Percentiles rank a stretch among this genome's conserved stretches.
phyloP scores from a whole-genome alignment of 2,113 vertebrate genomes.

The Microtus ochrogaster region DNA sequence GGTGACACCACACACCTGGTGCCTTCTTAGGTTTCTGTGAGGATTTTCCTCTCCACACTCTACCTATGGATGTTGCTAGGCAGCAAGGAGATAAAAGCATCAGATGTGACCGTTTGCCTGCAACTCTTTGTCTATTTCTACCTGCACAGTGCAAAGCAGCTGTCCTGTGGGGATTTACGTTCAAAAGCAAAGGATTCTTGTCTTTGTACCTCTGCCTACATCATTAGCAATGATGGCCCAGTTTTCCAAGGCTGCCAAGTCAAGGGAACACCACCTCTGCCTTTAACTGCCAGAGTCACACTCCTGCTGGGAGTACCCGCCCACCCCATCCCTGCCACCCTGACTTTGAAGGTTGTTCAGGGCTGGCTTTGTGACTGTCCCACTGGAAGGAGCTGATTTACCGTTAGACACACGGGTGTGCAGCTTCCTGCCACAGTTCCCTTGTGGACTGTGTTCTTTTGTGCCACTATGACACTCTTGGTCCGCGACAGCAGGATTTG shows the following conservation, averaged over 20 bases:
- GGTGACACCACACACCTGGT: rapidly evolving
- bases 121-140: conserved; percentile 17
- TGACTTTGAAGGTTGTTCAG: conserved; percentile 44
- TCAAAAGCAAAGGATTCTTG: conserved; percentile 67
- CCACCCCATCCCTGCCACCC: neutral
- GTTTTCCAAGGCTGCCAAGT: conserved; percentile 48
- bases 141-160: conserved; percentile 58
- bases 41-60: neutral
- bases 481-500: neutral
- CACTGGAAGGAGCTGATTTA: neutral
- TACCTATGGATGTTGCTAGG: conserved; percentile 54
- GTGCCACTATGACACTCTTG: neutral
- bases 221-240: conserved; percentile 58
- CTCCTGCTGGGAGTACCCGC: conserved; percentile 9
- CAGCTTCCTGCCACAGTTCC: neutral
- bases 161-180: conserved; percentile 75
- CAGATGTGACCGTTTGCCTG: neutral
- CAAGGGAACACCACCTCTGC: conserved; percentile 14
- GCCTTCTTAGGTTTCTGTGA: neutral
- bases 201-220: conserved; percentile 65
- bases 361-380: neutral
- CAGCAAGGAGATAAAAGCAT: conserved; percentile 66
- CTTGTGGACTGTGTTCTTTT: neutral
- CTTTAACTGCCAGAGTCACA: conserved; percentile 33
- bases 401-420: neutral